Percentiles rank a stretch among this genome's conserved stretches.
phyloP scores from a whole-genome alignment of 1,140 invertebrate species.

The Drosophila kikkawai region DNA sequence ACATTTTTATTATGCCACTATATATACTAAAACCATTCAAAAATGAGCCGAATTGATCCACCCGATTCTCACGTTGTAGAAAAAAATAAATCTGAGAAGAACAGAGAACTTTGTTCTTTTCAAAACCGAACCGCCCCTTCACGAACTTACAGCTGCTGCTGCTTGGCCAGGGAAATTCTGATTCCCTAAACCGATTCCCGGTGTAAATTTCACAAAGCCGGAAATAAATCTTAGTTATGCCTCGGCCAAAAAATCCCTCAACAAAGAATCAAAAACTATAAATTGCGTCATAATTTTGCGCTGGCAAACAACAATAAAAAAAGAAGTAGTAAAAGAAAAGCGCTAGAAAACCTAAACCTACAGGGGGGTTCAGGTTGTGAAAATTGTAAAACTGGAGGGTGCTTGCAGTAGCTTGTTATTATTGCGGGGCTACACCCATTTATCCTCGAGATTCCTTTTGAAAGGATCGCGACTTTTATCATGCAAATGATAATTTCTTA shows the following conservation, averaged over 20 bases:
- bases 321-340: constrained; percentile 9
- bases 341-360: constrained; percentile 50
- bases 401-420: constrained; percentile 64
- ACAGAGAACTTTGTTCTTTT: constrained; percentile 41
- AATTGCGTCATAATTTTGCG: constrained; percentile 81
- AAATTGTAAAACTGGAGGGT: constrained; percentile 21
- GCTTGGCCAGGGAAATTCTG: constrained; percentile 42
- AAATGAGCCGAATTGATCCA: constrained; percentile 42
- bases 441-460: constrained; percentile 3
- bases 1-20: constrained; percentile 44
- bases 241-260: constrained; percentile 45
- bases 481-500: constrained; percentile 53
- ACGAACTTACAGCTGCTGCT: constrained; percentile 19
- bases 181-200: constrained; percentile 27
- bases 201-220: constrained; percentile 76
- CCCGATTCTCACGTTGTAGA: constrained; percentile 49
- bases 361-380: constrained; percentile 35
- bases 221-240: constrained; percentile 83
- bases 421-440: constrained; percentile 62
- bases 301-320: constrained; percentile 53
- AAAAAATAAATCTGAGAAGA: constrained; percentile 1
- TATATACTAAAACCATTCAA: constrained; percentile 27
- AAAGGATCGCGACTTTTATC: constrained; percentile 31
- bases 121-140: constrained; percentile 25
- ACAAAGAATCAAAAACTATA: constrained; percentile 72